phyloP scores from a whole-genome alignment of 2,888 invertebrate species.

The Lottia scabra region DNA sequence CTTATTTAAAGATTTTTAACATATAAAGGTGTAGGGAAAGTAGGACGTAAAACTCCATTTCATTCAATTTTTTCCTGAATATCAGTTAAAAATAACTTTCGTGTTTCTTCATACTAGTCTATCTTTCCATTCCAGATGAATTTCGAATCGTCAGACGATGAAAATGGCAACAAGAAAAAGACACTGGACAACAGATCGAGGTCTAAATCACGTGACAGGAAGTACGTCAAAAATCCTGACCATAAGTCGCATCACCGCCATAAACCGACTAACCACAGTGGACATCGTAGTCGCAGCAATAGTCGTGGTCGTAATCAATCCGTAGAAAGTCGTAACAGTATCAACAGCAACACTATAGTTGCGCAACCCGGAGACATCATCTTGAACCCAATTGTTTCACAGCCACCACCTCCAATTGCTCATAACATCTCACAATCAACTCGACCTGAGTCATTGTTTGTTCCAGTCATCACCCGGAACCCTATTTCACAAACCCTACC shows the following conservation, averaged over 20 bases:
- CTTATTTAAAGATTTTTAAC: too few species aligned
- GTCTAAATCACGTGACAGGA: background rate
- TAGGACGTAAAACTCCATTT: too few species aligned
- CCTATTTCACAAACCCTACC: background rate
- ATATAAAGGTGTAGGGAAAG: too few species aligned
- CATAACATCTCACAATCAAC: background rate
- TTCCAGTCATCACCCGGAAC: background rate
- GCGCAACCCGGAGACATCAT: background rate
- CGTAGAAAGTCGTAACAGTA: background rate
- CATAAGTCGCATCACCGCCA: background rate
- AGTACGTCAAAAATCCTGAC: background rate
- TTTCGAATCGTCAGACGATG: background rate
- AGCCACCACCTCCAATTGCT: background rate
- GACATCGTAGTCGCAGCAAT: background rate
- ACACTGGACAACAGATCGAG: background rate
- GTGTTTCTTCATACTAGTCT: too few species aligned
- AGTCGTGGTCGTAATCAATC: background rate
- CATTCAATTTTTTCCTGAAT: too few species aligned
- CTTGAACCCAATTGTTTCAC: background rate
- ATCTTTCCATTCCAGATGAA: background rate
- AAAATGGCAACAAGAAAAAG: background rate
- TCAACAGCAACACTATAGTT: background rate
- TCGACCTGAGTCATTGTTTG: background rate
- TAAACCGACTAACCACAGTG: background rate
- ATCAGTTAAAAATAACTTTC: too few species aligned